A percentile compares a stretch with the other conserved stretches of the same genome.
Evolutionary conservation across 2,888 invertebrate species (phyloP).

Genomic region (Eupithecia tripunctaria): DNA sequence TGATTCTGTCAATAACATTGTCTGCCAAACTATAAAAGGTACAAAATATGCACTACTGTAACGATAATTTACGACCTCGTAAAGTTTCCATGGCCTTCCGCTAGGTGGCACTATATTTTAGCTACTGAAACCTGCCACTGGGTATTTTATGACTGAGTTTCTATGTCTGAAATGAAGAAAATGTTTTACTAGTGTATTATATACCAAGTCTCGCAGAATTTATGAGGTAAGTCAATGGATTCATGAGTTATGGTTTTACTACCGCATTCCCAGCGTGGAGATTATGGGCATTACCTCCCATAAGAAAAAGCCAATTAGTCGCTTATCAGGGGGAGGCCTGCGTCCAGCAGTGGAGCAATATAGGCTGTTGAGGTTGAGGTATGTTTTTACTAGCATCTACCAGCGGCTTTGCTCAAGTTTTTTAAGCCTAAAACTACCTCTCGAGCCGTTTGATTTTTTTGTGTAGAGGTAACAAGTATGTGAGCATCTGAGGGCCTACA

Average conservation of each 20-base stretch:
- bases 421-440: too few relatives aligned
- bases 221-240: neutral
- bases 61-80: neutral
- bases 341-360: too few relatives aligned
- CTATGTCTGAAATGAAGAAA: neutral
- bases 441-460: too few relatives aligned
- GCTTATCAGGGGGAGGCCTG: too few relatives aligned
- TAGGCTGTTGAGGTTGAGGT: too few relatives aligned
- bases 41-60: constrained; percentile 1
- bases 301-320: too few relatives aligned
- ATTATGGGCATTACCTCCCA: too few relatives aligned
- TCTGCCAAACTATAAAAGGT: neutral
- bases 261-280: neutral
- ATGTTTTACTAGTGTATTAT: neutral
- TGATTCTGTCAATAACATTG: neutral
- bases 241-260: neutral
- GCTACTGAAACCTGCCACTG: neutral
- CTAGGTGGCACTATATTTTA: neutral
- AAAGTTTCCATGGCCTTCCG: neutral
- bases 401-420: neutral
- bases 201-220: neutral
- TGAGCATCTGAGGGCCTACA: too few relatives aligned
- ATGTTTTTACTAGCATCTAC: too few relatives aligned
- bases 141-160: constrained; percentile 1
- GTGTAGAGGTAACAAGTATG: too few relatives aligned